Percentiles rank a stretch among this genome's conserved stretches.
phyloP scores from a whole-genome alignment of 2,113 vertebrate species.

The Otus sunia region DNA sequence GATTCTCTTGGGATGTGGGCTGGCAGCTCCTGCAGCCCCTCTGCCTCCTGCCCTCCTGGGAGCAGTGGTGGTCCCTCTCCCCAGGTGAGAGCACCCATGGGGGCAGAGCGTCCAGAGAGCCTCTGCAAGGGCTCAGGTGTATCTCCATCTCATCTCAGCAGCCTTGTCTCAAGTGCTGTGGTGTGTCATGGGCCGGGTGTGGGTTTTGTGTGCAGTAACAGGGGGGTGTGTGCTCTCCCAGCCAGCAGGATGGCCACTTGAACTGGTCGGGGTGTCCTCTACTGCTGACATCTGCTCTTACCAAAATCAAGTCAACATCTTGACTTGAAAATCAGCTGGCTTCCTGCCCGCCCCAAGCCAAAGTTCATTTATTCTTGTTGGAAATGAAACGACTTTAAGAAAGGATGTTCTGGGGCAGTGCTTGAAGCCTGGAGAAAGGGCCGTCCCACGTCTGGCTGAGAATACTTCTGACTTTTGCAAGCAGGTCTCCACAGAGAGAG shows the following conservation, averaged over 20 bases:
- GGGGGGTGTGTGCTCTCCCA: fast-evolving
- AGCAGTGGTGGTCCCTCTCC: not conserved
- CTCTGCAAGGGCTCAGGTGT: not conserved
- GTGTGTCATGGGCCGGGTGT: not conserved
- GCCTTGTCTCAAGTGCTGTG: not conserved
- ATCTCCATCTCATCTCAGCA: not conserved
- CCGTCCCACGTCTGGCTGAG: not conserved
- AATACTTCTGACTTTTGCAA: not conserved
- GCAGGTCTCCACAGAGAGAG: not conserved
- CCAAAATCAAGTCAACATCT: not conserved
- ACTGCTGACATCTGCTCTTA: not conserved
- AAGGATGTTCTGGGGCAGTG: not conserved
- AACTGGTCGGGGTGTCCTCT: fast-evolving
- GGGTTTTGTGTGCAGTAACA: not conserved
- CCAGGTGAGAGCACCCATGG: fast-evolving
- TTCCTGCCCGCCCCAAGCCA: not conserved
- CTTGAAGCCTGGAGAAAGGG: not conserved
- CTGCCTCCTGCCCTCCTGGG: not conserved
- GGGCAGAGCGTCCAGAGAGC: not conserved
- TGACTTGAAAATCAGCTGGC: not conserved
- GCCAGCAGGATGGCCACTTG: not conserved
- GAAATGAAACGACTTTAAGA: not conserved
- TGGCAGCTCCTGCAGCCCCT: not conserved
- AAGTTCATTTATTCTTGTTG: not conserved
- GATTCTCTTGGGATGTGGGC: not conserved